A percentile compares a stretch with the other conserved stretches of the same genome.
Evolutionary conservation across 2,888 invertebrate genomes (phyloP).

Genomic region (Nysson spinosus): DNA sequence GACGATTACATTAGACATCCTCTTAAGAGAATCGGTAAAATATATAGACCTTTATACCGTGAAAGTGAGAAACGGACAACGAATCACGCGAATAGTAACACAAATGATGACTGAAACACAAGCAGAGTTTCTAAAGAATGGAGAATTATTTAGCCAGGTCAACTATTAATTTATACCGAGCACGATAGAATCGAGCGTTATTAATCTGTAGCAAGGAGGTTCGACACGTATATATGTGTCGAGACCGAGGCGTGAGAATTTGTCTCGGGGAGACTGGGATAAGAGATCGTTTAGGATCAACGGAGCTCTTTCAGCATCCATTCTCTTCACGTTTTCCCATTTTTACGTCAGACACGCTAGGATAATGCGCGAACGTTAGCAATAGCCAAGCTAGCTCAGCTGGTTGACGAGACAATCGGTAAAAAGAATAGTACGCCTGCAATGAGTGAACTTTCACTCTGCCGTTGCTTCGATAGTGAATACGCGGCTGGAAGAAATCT

Average conservation of each 20-base stretch:
- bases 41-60: slow-evolving; percentile 5
- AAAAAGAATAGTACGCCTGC: slow-evolving; percentile 42
- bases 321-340: slow-evolving; percentile 41
- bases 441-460: slow-evolving; percentile 61
- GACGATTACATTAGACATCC: neutral
- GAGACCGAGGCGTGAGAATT: slow-evolving; percentile 61
- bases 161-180: slow-evolving; percentile 52
- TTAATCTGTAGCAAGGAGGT: slow-evolving; percentile 38
- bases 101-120: slow-evolving; percentile 16
- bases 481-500: slow-evolving; percentile 45
- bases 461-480: slow-evolving; percentile 53
- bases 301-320: slow-evolving; percentile 44
- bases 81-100: slow-evolving; percentile 30
- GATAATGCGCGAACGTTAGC: slow-evolving; percentile 37
- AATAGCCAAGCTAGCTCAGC: slow-evolving; percentile 23
- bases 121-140: slow-evolving; percentile 13
- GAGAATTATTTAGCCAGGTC: slow-evolving; percentile 40
- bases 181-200: slow-evolving; percentile 35
- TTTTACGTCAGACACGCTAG: slow-evolving; percentile 27
- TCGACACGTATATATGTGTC: slow-evolving; percentile 9
- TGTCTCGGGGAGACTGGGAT: slow-evolving; percentile 53
- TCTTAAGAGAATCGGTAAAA: too few species aligned
- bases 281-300: slow-evolving; percentile 53
- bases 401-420: slow-evolving; percentile 57
- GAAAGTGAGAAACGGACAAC: slow-evolving; percentile 46